These are phyloP conservation scores for Saguinus midas DNA, from an alignment of 2,113 vertebrate species.

Conservation along the genomic window DNA sequence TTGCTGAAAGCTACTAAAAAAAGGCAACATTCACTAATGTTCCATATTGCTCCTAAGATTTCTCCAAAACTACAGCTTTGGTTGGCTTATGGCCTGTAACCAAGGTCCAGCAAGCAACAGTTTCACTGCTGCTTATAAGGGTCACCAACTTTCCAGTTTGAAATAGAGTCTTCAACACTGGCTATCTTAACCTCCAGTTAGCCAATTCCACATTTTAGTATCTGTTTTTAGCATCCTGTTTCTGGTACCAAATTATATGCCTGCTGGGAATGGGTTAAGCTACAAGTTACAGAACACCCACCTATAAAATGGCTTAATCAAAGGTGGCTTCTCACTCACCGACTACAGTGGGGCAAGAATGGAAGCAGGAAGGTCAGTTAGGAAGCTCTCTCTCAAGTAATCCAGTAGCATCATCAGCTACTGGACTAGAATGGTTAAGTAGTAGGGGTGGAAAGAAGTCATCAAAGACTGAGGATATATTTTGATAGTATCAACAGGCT, in stretches of 20 bases:
- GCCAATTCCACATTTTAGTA: not conserved
- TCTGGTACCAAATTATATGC: slow-evolving; percentile 24
- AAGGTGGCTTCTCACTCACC: not conserved
- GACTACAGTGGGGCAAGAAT: not conserved
- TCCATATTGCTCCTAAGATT: not conserved
- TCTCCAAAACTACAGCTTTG: not conserved
- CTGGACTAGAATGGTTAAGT: not conserved
- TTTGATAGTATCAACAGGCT: not conserved
- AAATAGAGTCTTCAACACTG: not conserved
- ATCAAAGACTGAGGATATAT: not conserved
- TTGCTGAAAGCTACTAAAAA: not conserved
- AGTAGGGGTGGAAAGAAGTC: not conserved
- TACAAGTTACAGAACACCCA: not conserved
- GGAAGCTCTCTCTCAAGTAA: not conserved
- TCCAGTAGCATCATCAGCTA: not conserved
- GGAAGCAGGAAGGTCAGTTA: not conserved
- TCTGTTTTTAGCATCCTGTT: not conserved
- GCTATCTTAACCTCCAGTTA: not conserved
- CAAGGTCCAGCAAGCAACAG: not conserved
- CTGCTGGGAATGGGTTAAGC: not conserved
- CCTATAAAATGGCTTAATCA: not conserved
- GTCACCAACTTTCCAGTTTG: not conserved
- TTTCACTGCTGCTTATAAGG: not conserved
- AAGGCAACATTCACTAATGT: not conserved
- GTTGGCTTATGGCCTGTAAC: not conserved